phyloP scores from a whole-genome alignment of 2,888 invertebrate genomes.

The Dendrolimus houi region DNA sequence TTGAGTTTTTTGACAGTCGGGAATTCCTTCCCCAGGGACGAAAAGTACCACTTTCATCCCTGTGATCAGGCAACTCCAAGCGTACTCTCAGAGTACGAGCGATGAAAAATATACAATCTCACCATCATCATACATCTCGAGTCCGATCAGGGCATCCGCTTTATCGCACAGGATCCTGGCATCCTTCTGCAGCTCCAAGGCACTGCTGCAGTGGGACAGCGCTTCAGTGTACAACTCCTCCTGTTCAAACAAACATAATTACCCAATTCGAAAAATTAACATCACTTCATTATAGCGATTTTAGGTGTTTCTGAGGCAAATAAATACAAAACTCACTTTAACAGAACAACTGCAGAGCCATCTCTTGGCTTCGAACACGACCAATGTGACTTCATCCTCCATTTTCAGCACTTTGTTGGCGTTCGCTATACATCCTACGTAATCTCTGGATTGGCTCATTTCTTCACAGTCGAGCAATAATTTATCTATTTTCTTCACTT shows the following conservation, averaged over 20 bases:
- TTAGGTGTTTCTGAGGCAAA: too few relatives aligned
- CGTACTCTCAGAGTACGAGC: too few relatives aligned
- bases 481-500: conserved; percentile 94
- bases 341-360: conserved; percentile 88
- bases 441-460: conserved; percentile 78
- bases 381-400: conserved; percentile 83
- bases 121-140: conserved; percentile 95
- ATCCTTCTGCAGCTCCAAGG: conserved; percentile 85
- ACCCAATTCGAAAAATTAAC: too few relatives aligned
- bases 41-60: too few relatives aligned
- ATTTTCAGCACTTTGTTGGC: conserved; percentile 81
- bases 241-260: conserved; percentile 33
- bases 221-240: conserved; percentile 85
- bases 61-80: too few relatives aligned
- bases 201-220: conserved; percentile 85
- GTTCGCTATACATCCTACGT: conserved; percentile 79
- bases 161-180: conserved; percentile 90
- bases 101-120: conserved; percentile 16
- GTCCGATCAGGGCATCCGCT: conserved; percentile 92
- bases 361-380: conserved; percentile 84
- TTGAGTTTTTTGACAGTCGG: too few relatives aligned
- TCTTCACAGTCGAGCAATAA: conserved; percentile 80
- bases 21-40: too few relatives aligned
- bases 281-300: too few relatives aligned
- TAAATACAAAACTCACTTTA: too few relatives aligned